Percentiles rank a stretch among this genome's conserved stretches.
Evolutionary conservation across 2,797 vertebrate genomes (phyloP).

Genomic region (Tamandua tetradactyla): DNA sequence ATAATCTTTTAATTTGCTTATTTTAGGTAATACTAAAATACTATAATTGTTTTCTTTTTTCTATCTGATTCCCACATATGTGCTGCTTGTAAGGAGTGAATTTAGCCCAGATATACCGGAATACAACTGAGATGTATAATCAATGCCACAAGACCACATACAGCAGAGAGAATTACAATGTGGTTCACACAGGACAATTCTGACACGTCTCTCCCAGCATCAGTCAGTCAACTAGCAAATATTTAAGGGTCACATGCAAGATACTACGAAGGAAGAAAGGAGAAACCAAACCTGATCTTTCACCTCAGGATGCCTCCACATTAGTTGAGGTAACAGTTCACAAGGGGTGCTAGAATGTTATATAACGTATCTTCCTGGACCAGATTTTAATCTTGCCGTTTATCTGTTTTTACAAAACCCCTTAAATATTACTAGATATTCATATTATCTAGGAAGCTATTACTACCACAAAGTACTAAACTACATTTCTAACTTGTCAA

Average conservation of each 20-base stretch:
- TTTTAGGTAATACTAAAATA: background rate
- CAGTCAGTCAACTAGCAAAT: background rate
- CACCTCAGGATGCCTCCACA: background rate
- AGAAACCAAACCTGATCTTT: slow-evolving; percentile 4
- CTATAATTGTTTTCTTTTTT: background rate
- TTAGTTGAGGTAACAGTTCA: background rate
- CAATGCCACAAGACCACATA: background rate
- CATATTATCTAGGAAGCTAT: background rate
- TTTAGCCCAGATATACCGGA: background rate
- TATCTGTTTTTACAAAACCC: slow-evolving; percentile 24
- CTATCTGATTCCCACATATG: slow-evolving; percentile 22
- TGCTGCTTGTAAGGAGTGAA: background rate
- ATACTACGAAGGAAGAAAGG: background rate
- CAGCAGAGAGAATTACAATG: background rate
- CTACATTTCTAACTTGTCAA: background rate
- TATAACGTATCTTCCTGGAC: slow-evolving; percentile 10
- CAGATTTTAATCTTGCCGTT: slow-evolving; percentile 16
- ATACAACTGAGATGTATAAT: background rate
- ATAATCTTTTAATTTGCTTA: slow-evolving; percentile 35
- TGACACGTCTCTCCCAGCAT: background rate
- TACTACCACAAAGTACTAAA: slow-evolving; percentile 42
- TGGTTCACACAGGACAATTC: background rate
- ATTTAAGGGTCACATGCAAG: background rate
- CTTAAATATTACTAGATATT: slow-evolving; percentile 25
- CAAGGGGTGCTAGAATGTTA: background rate